phyloP scores from a whole-genome alignment of 2,888 invertebrate genomes.

The Byasa hedistus region DNA sequence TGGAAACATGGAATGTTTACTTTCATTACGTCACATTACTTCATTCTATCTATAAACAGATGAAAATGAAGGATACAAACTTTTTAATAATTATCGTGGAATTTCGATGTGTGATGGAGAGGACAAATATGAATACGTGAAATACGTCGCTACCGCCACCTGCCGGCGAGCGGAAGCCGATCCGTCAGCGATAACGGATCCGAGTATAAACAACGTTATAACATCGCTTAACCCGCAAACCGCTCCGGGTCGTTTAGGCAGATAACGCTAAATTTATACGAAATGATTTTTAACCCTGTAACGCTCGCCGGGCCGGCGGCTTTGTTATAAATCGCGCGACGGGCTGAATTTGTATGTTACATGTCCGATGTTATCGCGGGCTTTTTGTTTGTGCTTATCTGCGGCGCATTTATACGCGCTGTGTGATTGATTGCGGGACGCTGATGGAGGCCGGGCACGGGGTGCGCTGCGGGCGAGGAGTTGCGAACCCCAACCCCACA shows the following conservation, averaged over 20 bases:
- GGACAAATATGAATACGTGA: neutral
- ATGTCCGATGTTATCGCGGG: constrained; percentile 40
- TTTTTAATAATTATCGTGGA: no score
- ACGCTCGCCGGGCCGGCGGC: constrained; percentile 48
- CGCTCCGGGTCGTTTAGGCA: constrained; percentile 64
- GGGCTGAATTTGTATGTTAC: constrained; percentile 46
- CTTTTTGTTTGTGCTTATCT: constrained; percentile 28
- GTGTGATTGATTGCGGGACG: constrained; percentile 38
- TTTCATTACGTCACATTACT: no score
- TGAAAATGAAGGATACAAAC: no score
- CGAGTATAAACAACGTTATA: constrained; percentile 43
- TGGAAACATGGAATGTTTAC: no score
- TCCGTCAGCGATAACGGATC: constrained; percentile 46
- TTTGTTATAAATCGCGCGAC: constrained; percentile 54
- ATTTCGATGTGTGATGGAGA: no score
- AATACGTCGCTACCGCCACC: neutral
- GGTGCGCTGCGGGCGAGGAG: neutral
- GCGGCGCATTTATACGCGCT: constrained; percentile 38
- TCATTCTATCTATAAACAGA: no score
- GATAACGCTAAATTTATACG: constrained; percentile 73
- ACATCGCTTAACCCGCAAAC: constrained; percentile 47
- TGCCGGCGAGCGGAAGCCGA: constrained; percentile 40
- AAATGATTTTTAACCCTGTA: constrained; percentile 76
- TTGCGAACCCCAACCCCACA: neutral
- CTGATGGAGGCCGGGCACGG: neutral